Evolutionary conservation across 2,888 invertebrate genomes (phyloP).

Genomic region (Plutella xylostella): DNA sequence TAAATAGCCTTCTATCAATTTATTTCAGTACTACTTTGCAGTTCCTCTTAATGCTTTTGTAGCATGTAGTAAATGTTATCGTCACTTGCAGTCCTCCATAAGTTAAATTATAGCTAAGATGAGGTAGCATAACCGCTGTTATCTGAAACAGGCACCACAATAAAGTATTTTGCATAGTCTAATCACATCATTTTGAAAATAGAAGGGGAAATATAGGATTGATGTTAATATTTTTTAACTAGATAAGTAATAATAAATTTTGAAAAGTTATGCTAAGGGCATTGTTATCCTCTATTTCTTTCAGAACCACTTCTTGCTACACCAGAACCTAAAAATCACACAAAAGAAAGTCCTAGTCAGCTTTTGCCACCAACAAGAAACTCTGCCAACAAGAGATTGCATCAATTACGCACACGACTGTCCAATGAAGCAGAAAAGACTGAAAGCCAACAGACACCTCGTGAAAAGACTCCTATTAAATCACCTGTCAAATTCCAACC

Average conservation of each 20-base stretch:
- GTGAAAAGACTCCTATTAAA: slow-evolving; percentile 1
- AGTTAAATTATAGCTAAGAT: neutral
- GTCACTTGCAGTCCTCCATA: neutral
- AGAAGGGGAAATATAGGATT: neutral
- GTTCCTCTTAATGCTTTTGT: neutral
- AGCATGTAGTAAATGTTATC: neutral
- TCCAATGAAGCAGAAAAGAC: slow-evolving; percentile 31
- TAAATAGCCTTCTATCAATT: slow-evolving; percentile 16
- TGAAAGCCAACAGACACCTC: slow-evolving; percentile 11
- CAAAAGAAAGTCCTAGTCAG: slow-evolving; percentile 19
- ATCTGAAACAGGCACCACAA: no score
- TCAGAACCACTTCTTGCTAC: slow-evolving; percentile 19
- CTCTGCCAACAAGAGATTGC: slow-evolving; percentile 37
- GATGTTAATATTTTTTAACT: neutral
- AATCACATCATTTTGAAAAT: neutral
- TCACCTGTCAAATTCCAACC: slow-evolving; percentile 13
- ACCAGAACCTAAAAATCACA: slow-evolving; percentile 6
- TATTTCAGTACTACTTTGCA: neutral
- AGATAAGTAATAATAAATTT: neutral
- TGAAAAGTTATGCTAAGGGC: no score
- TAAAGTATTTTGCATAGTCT: neutral
- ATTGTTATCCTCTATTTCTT: no score
- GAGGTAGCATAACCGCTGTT: neutral
- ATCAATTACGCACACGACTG: slow-evolving; percentile 35
- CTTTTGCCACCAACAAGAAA: slow-evolving; percentile 30